Evolutionary conservation across 1,140 invertebrate genomes (phyloP).

Genomic region (Drosophila santomea): DNA sequence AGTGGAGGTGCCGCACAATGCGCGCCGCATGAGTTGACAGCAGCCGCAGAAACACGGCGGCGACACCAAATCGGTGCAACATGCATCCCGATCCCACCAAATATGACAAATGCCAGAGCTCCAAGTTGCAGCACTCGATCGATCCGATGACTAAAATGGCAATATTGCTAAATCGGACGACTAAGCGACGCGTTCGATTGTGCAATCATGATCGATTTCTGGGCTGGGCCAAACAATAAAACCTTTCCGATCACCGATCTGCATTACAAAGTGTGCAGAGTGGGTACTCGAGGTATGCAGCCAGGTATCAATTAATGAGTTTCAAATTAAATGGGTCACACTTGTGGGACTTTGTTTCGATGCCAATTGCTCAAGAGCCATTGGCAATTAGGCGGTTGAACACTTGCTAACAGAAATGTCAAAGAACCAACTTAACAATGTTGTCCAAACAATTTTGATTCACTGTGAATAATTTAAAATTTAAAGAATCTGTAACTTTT

Average conservation of each 20-base stretch:
- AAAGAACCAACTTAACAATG: background rate
- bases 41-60: conserved; percentile 45
- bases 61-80: conserved; percentile 65
- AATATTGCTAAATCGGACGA: conserved; percentile 47
- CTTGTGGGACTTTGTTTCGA: conserved; percentile 39
- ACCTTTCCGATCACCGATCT: conserved; percentile 31
- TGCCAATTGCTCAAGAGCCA: conserved; percentile 10
- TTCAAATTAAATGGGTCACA: conserved; percentile 46
- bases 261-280: conserved; percentile 40
- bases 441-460: background rate
- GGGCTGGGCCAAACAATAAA: conserved; percentile 41
- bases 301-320: conserved; percentile 31
- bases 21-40: conserved; percentile 60
- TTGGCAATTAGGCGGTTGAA: background rate
- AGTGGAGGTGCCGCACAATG: conserved; percentile 59
- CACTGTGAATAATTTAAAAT: background rate
- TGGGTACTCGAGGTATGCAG: conserved; percentile 33
- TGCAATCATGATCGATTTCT: conserved; percentile 54
- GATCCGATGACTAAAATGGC: conserved; percentile 69
- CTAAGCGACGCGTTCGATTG: conserved; percentile 42
- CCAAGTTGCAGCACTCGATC: conserved; percentile 64
- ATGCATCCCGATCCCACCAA: conserved; percentile 68
- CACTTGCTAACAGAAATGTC: background rate
- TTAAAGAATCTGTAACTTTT: background rate
- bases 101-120: conserved; percentile 78